Conservation (phyloP, 2,797 vertebrate species). For the Sardinella longiceps region DNA sequence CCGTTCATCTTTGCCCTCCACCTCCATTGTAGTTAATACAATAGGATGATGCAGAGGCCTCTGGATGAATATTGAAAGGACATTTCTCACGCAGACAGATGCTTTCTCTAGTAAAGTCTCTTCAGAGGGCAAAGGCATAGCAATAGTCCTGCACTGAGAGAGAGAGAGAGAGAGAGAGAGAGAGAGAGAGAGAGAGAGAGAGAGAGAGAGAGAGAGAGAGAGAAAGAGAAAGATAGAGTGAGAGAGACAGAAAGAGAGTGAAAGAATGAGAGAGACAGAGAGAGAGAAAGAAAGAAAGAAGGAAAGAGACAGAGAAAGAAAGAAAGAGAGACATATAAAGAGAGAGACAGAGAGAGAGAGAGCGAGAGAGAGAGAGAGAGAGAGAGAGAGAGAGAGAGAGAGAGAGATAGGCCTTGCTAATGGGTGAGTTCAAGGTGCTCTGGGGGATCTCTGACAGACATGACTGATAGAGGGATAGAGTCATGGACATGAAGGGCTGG, state of each 20-base stretch:
- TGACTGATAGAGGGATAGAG: not conserved
- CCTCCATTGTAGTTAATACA: conserved; percentile 40
- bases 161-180: not conserved
- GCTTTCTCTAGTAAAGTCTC: conserved; percentile 65
- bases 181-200: not conserved
- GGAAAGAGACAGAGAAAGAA: not conserved
- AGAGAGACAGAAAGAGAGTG: not conserved
- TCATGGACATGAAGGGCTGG: not conserved
- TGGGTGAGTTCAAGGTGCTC: not conserved
- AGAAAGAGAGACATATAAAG: not conserved
- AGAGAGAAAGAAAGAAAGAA: not conserved
- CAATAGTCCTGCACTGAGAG: conserved; percentile 4
- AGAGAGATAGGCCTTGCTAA: not conserved
- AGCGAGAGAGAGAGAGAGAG: not conserved
- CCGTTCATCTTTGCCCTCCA: conserved; percentile 47
- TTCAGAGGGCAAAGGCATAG: not conserved
- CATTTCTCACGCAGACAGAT: conserved; percentile 65
- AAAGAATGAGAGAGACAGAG: not conserved
- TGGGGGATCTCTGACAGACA: not conserved
- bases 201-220: not conserved
- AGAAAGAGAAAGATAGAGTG: too few relatives aligned
- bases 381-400: not conserved
- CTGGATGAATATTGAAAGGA: conserved; percentile 56
- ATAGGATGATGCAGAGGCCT: conserved; percentile 58
- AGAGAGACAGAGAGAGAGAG: not conserved